Evolutionary conservation across 2,797 vertebrate species (phyloP).

Genomic region (Lepus townsendii): DNA sequence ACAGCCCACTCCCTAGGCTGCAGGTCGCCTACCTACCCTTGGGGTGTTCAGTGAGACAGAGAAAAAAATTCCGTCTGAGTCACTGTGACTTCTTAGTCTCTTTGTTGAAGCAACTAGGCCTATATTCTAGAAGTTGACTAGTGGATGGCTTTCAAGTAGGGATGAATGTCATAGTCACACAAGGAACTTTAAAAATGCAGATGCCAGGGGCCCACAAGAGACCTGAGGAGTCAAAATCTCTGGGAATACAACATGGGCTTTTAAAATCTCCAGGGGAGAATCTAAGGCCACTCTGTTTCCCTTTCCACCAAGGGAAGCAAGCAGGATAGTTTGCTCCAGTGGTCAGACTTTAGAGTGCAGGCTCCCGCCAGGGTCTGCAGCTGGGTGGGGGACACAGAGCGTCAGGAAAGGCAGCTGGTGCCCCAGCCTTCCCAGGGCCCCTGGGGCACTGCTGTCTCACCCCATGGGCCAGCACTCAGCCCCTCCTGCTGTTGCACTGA

Average conservation of each 20-base stretch:
- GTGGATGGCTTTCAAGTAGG: background rate
- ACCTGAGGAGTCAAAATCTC: background rate
- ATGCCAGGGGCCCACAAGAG: background rate
- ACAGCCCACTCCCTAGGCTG: too few species aligned
- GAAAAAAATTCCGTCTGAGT: background rate
- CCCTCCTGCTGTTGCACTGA: background rate
- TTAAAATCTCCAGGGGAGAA: background rate
- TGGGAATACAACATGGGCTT: background rate
- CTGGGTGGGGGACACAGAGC: background rate
- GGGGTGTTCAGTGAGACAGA: background rate
- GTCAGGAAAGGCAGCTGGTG: rapidly evolving
- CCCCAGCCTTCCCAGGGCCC: background rate
- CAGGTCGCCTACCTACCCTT: background rate
- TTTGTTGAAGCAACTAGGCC: background rate
- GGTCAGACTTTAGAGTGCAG: background rate
- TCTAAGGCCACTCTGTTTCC: too few species aligned
- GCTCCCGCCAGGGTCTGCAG: background rate
- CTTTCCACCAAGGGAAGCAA: background rate
- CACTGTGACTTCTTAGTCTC: background rate
- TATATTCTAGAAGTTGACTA: background rate
- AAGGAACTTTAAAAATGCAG: background rate
- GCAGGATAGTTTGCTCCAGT: background rate
- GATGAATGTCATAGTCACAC: background rate
- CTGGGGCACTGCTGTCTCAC: background rate
- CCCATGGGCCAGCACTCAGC: background rate